Percentiles rank a stretch among this genome's conserved stretches.
Conservation (phyloP, 2,888 invertebrate species). For the Drosophila robusta region DNA sequence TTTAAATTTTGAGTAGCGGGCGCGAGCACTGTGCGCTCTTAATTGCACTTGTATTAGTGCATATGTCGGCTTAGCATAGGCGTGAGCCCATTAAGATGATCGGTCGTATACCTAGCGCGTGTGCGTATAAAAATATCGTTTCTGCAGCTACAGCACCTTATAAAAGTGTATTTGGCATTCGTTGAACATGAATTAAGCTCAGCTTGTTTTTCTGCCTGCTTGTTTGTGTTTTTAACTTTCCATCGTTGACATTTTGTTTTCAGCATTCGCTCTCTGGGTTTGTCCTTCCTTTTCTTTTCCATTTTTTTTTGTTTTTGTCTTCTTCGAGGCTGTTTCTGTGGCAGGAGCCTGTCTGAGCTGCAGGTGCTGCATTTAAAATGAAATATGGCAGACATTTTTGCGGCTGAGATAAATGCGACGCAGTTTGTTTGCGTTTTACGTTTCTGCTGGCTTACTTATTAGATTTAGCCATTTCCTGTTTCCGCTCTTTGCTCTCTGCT, state of each 20-base stretch:
- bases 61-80: too few species aligned
- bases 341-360: slow-evolving; percentile 50
- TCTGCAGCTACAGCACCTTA: too few species aligned
- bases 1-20: too few species aligned
- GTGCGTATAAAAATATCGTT: too few species aligned
- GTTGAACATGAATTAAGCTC: background rate
- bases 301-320: slow-evolving; percentile 10
- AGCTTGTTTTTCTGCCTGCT: slow-evolving; percentile 14
- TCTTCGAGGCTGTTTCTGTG: slow-evolving; percentile 14
- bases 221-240: slow-evolving; percentile 43
- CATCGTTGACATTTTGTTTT: slow-evolving; percentile 73
- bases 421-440: slow-evolving; percentile 65
- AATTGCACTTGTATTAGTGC: background rate
- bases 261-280: slow-evolving; percentile 41
- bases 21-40: background rate
- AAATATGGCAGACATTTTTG: slow-evolving; percentile 77
- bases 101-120: too few species aligned
- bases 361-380: slow-evolving; percentile 77
- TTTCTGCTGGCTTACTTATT: slow-evolving; percentile 62
- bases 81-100: too few species aligned
- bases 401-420: slow-evolving; percentile 72
- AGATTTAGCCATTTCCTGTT: slow-evolving; percentile 49
- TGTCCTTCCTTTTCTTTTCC: slow-evolving; percentile 6
- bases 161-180: slow-evolving; percentile 7
- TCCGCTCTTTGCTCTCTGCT: slow-evolving; percentile 7